These are phyloP conservation scores for Sarcophaga variegata DNA, from an alignment of 2,888 invertebrate genomes.

Conservation along the genomic window DNA sequence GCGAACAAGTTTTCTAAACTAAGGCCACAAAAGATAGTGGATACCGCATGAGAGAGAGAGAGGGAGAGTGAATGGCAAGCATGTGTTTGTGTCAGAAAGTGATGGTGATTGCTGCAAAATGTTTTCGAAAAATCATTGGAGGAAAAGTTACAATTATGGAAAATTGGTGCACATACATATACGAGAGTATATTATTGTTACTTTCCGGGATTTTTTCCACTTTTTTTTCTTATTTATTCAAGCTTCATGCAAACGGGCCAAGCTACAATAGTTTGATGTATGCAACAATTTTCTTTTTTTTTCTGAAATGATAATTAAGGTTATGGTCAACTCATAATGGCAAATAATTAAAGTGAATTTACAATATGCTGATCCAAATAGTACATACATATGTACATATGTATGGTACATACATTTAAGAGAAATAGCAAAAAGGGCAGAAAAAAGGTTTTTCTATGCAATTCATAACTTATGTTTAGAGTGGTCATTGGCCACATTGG, in stretches of 20 bases:
- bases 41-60: not conserved
- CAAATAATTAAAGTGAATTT: constrained; percentile 41
- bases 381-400: not conserved
- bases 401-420: no score
- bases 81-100: not conserved
- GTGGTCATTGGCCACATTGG: no score
- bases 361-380: constrained; percentile 19
- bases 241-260: not conserved
- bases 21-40: not conserved
- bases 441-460: no score
- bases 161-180: constrained; percentile 38
- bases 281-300: constrained; percentile 24
- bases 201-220: constrained; percentile 24
- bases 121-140: constrained; percentile 28
- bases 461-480: no score
- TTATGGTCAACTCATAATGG: constrained; percentile 59
- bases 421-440: no score
- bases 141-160: constrained; percentile 65
- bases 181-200: constrained; percentile 41
- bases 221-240: constrained; percentile 14
- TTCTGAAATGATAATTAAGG: constrained; percentile 55
- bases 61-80: not conserved
- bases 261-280: constrained; percentile 24
- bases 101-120: constrained; percentile 6
- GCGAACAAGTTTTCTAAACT: constrained; percentile 43